Base-by-base conservation (phyloP, 2,888 invertebrate species). In the Chymomyza procnemis region DNA sequence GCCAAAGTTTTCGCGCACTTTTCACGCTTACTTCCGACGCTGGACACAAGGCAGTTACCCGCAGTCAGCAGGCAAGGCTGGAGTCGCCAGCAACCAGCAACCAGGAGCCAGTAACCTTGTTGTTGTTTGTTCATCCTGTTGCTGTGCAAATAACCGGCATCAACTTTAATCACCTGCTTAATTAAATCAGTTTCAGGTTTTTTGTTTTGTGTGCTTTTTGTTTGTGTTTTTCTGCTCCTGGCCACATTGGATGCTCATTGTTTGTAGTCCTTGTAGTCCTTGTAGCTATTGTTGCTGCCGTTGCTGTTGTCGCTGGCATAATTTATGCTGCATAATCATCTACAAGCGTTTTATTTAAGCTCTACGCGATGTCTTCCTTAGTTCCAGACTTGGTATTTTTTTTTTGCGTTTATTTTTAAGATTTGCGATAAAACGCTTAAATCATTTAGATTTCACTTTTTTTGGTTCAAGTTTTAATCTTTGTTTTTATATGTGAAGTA, bases 101-200 rank as follows among this genome's bases (percentile, higher is more conserved):
- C 59, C 61, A 60, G 57, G 60, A 64, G 48, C 57, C 58, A 22
- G 47, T 66, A 57, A n/a, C 18, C 54, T 26, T 16, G 54, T 69
- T 26, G 30, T 22, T 65, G 50, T 34, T 47, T 41, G 78, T 66
- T 83, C 74, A 66, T 74, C 71, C 65, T 71, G 56, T 77, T 76
- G 64, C 73, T 75, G 77, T 79, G 77, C 81, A 88, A 86, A 88
- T 87, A 86, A 85, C 82, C 76, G 84, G 84, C 87, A 88, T 88
- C 79, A 86, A 80, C 83, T 88, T 88, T 88, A 88, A 88, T 88
- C 87, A 88, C 84, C 85, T 84, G 87, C 84, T 88, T 88, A 87
- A 88, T 88, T 88, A 88, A 88, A 88, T 85, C 88, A 88, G 85
- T 80, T 82, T 79, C 76, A 73, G 76, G n/a, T n/a, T n/a, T n/a